These are phyloP conservation scores for Ailurus styani DNA, from an alignment of 2,113 vertebrate species.

Conservation along the genomic window DNA sequence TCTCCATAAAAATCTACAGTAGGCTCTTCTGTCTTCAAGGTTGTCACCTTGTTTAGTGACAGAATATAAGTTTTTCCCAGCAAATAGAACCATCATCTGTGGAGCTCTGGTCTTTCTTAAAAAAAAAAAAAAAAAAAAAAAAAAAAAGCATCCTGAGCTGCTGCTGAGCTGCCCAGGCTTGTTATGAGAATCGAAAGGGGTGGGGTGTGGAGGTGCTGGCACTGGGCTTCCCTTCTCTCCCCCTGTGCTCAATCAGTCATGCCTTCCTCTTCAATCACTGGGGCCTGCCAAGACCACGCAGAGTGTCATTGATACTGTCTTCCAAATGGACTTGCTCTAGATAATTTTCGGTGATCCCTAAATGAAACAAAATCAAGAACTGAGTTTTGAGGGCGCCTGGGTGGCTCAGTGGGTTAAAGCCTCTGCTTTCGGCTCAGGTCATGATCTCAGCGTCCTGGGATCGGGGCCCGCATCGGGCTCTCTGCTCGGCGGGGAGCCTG, in stretches of 20 bases:
- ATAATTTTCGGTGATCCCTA: conserved; percentile 59
- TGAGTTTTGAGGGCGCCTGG: conserved; percentile 68
- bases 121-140: neutral
- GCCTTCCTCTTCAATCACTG: neutral
- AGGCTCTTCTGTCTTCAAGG: neutral
- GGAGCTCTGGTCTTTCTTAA: conserved; percentile 19
- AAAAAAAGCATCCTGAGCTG: neutral
- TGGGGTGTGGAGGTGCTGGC: neutral
- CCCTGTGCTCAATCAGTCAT: neutral
- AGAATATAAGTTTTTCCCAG: conserved; percentile 18
- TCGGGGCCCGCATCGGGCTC: too few species aligned
- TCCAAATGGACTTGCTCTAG: conserved; percentile 55
- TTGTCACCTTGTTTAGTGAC: neutral
- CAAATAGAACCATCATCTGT: conserved; percentile 8
- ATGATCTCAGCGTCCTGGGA: too few species aligned
- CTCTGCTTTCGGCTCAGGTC: too few species aligned
- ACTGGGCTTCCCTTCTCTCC: neutral
- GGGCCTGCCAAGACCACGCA: neutral
- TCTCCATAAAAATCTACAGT: neutral
- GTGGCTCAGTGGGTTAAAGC: too few species aligned
- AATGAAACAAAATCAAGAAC: conserved; percentile 67
- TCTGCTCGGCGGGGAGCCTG: too few species aligned
- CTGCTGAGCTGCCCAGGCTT: neutral
- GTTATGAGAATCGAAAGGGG: neutral
- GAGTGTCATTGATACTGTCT: neutral